These are phyloP conservation scores for Meloe dianella DNA, from an alignment of 2,888 invertebrate species.

Conservation along the genomic window DNA sequence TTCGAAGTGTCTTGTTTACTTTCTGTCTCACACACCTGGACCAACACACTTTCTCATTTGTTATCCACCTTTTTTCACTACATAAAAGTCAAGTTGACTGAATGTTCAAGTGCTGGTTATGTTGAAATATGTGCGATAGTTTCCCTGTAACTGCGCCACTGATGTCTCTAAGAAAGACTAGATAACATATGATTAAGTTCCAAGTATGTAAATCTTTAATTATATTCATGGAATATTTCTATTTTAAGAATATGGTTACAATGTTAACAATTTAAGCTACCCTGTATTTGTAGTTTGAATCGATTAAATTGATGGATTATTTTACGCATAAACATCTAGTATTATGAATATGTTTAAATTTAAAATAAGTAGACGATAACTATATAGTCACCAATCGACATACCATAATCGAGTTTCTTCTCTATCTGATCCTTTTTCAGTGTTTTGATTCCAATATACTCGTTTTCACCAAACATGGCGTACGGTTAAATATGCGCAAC, in stretches of 20 bases:
- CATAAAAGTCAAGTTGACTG: no score
- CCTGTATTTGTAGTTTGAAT: background rate
- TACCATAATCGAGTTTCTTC: constrained; percentile 5
- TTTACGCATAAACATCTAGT: background rate
- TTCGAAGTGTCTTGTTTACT: no score
- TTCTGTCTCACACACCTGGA: no score
- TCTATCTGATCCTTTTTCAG: background rate
- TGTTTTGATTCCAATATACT: constrained; percentile 4
- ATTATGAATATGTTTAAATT: constrained; percentile 5
- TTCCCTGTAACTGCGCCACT: background rate
- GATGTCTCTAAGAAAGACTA: background rate
- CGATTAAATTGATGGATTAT: background rate
- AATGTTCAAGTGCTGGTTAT: no score
- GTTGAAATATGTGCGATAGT: no score
- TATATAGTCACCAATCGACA: background rate
- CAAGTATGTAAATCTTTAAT: background rate
- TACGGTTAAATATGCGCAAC: background rate
- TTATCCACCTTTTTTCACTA: no score
- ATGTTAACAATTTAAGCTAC: background rate
- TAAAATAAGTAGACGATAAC: background rate
- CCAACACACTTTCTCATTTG: no score
- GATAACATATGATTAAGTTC: background rate
- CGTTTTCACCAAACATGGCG: background rate
- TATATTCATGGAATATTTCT: background rate
- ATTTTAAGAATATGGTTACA: background rate